A percentile compares a stretch with the other conserved stretches of the same genome.
Evolutionary conservation across 2,888 invertebrate species (phyloP).

Genomic region (Amphipyra berbera): DNA sequence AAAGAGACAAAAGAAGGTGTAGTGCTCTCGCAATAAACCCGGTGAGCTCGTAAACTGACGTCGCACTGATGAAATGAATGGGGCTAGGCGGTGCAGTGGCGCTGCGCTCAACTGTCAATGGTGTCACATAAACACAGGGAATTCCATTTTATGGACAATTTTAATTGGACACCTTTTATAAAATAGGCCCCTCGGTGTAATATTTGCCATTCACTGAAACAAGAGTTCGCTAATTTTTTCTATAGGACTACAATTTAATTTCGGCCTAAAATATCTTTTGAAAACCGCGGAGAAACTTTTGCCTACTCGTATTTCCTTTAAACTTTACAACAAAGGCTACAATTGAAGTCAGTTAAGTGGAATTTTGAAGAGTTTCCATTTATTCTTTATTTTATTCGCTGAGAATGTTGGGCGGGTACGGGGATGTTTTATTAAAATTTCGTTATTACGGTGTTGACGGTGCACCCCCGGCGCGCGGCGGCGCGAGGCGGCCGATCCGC

Average conservation of each 20-base stretch:
- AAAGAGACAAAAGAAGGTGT: slow-evolving; percentile 75
- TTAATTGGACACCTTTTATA: slow-evolving; percentile 75
- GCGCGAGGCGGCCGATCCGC: slow-evolving; percentile 38
- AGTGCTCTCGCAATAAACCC: slow-evolving; percentile 79
- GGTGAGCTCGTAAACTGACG: slow-evolving; percentile 79
- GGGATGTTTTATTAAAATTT: slow-evolving; percentile 84
- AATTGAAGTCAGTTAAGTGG: slow-evolving; percentile 71
- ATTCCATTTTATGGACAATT: slow-evolving; percentile 69
- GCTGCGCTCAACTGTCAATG: slow-evolving; percentile 68
- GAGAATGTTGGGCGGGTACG: slow-evolving; percentile 64
- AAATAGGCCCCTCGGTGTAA: slow-evolving; percentile 58
- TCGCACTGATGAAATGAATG: slow-evolving; percentile 74
- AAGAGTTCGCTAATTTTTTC: slow-evolving; percentile 63
- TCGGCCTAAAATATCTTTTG: slow-evolving; percentile 57
- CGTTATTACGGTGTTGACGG: slow-evolving; percentile 78
- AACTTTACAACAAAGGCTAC: slow-evolving; percentile 71
- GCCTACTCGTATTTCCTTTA: slow-evolving; percentile 58
- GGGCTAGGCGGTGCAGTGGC: slow-evolving; percentile 56
- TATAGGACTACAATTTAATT: slow-evolving; percentile 53
- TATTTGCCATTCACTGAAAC: slow-evolving; percentile 59
- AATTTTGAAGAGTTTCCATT: slow-evolving; percentile 70
- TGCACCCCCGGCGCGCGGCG: slow-evolving; percentile 55
- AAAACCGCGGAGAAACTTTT: slow-evolving; percentile 60
- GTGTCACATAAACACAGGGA: slow-evolving; percentile 65
- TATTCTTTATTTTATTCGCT: slow-evolving; percentile 71